phyloP scores from a whole-genome alignment of 1,140 invertebrate genomes.

The Zaprionus africanus region DNA sequence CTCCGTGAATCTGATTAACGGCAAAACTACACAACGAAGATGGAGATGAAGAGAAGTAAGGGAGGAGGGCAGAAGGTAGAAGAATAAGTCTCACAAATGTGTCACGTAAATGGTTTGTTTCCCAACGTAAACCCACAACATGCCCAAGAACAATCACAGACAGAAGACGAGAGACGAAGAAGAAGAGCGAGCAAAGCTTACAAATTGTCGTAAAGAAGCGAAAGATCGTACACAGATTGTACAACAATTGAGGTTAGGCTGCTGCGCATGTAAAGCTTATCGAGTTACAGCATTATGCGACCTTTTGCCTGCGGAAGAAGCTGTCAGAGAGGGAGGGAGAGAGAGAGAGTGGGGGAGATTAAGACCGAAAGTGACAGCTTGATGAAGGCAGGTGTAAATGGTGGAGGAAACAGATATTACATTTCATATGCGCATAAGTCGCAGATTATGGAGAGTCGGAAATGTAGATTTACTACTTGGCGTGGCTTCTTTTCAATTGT shows the following conservation, averaged over 20 bases:
- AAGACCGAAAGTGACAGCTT: conserved; percentile 3
- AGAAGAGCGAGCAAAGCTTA: conserved; percentile 33
- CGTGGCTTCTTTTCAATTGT: neutral
- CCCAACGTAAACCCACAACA: conserved; percentile 52
- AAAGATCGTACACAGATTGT: conserved; percentile 31
- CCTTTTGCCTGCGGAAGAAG: conserved; percentile 28
- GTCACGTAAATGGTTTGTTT: conserved; percentile 71
- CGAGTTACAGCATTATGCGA: conserved; percentile 25
- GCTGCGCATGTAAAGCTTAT: conserved; percentile 26
- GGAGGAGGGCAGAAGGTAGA: conserved; percentile 3
- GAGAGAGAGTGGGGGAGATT: conserved; percentile 1
- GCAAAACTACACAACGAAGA: conserved; percentile 45
- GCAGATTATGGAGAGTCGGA: neutral
- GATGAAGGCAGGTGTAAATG: conserved; percentile 8
- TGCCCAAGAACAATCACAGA: conserved; percentile 44
- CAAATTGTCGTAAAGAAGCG: conserved; percentile 25
- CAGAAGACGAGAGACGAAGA: conserved; percentile 7
- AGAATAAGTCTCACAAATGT: conserved; percentile 55
- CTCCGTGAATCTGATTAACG: conserved; percentile 79
- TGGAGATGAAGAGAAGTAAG: conserved; percentile 25
- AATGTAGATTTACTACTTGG: neutral
- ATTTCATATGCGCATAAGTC: neutral
- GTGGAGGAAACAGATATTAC: neutral
- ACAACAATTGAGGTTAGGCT: conserved; percentile 31
- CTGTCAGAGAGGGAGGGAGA: neutral